These are phyloP conservation scores for Lucinisca nassula DNA, from an alignment of 2,888 invertebrate species.

Conservation along the genomic window DNA sequence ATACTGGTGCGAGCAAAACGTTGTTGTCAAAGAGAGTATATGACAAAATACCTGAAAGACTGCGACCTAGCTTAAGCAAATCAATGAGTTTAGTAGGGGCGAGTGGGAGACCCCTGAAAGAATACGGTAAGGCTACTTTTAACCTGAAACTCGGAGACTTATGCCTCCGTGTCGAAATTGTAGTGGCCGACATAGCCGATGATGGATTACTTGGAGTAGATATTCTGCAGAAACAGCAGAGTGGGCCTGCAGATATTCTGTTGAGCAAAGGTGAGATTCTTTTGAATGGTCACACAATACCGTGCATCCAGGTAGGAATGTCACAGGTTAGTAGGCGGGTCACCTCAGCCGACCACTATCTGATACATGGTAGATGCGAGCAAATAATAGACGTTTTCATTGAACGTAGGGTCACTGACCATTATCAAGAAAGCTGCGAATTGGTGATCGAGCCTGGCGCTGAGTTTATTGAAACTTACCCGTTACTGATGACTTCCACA, in stretches of 20 bases:
- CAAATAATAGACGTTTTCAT: background rate
- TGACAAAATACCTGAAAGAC: background rate
- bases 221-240: background rate
- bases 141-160: background rate
- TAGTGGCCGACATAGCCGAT: background rate
- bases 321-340: background rate
- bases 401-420: background rate
- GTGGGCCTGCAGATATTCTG: background rate
- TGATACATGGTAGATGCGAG: background rate
- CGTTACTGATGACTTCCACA: background rate
- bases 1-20: background rate
- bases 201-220: background rate
- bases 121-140: background rate
- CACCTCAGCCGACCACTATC: background rate
- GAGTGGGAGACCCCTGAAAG: background rate
- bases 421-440: background rate
- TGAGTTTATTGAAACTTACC: background rate
- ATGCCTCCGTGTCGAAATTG: background rate
- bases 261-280: background rate
- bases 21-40: background rate
- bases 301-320: background rate
- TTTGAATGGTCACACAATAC: background rate
- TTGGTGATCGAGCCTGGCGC: background rate
- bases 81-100: background rate
- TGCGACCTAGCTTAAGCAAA: background rate